Conservation (phyloP, 2,113 vertebrate species). For the Solenodon paradoxus region DNA sequence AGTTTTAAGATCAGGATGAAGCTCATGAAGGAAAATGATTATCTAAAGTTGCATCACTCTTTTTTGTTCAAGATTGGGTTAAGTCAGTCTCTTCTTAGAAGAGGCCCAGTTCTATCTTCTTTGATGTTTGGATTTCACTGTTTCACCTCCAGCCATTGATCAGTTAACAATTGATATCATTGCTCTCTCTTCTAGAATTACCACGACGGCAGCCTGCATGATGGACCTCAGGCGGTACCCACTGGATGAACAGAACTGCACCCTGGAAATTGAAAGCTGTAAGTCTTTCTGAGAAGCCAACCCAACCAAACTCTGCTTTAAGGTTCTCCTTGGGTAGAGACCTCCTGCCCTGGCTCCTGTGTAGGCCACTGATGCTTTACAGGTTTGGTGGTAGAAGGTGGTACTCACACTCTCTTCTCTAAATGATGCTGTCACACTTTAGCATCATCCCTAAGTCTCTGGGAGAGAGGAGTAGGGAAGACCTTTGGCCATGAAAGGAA, state of each 20-base stretch:
- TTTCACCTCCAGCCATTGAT: not conserved
- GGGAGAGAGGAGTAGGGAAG: not conserved
- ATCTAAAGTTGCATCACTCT: not conserved
- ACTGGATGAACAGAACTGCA: slow-evolving; percentile 97
- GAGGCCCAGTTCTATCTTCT: not conserved
- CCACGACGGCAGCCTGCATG: slow-evolving; percentile 98
- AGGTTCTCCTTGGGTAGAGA: not conserved
- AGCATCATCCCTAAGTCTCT: not conserved
- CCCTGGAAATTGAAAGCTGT: slow-evolving; percentile 97
- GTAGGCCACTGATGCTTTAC: not conserved
- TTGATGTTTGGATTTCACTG: not conserved
- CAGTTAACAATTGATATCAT: slow-evolving; percentile 8
- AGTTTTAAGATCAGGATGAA: not conserved
- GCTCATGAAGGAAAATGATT: not conserved
- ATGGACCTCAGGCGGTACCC: slow-evolving; percentile 97
- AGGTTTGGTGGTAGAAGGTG: not conserved
- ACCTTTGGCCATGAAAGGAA: not conserved
- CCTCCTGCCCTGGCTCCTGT: not conserved
- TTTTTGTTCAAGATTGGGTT: not conserved
- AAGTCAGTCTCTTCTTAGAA: not conserved
- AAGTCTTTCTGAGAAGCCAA: slow-evolving; percentile 82
- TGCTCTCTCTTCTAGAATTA: slow-evolving; percentile 88
- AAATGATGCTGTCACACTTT: not conserved
- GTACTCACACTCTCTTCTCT: not conserved
- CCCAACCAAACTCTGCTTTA: not conserved